These are phyloP conservation scores for Arvicola amphibius DNA, from an alignment of 2,797 vertebrate species.

Conservation along the genomic window DNA sequence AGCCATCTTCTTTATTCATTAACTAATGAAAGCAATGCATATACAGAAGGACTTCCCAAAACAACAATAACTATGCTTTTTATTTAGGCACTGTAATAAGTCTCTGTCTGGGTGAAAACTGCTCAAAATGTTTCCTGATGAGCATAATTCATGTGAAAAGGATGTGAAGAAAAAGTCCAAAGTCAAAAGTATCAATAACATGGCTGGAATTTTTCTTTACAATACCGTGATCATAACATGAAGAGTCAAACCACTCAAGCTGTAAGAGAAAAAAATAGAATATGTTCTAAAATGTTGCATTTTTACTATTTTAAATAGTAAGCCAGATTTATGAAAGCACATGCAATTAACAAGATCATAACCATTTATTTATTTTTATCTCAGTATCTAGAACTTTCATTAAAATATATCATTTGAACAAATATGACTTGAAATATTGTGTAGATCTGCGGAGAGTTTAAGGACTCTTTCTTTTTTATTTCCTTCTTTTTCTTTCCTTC, in stretches of 20 bases:
- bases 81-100: background rate
- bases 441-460: background rate
- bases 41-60: no score
- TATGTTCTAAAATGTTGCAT: background rate
- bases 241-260: background rate
- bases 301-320: slow-evolving; percentile 39
- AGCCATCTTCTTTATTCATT: no score
- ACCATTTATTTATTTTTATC: background rate
- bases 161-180: background rate
- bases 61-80: background rate
- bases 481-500: no score
- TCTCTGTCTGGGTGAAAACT: background rate
- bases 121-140: slow-evolving; percentile 4
- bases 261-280: background rate
- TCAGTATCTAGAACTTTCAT: background rate
- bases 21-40: no score
- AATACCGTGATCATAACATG: background rate
- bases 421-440: slow-evolving; percentile 21
- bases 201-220: background rate
- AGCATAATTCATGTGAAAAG: background rate
- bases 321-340: background rate
- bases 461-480: background rate
- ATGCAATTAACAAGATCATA: background rate
- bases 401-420: background rate
- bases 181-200: slow-evolving; percentile 6